These are phyloP conservation scores for Hemiprocne comata DNA, from an alignment of 2,113 vertebrate species.

Conservation along the genomic window DNA sequence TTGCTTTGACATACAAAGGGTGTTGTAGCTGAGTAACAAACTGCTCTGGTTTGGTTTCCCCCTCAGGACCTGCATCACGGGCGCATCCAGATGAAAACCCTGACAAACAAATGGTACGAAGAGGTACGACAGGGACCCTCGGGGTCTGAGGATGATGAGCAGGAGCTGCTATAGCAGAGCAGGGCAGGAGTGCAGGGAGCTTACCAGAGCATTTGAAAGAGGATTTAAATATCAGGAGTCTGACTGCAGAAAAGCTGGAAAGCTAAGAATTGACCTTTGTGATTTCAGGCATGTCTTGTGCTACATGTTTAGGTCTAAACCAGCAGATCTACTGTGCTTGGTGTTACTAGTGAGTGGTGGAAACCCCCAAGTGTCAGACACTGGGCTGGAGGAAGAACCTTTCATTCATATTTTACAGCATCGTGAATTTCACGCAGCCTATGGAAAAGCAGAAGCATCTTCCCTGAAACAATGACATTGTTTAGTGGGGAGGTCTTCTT, in stretches of 20 bases:
- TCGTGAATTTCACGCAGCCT: neutral
- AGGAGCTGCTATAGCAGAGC: constrained; percentile 84
- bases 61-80: constrained; percentile 91
- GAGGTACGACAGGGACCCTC: constrained; percentile 98
- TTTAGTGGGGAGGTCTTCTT: neutral
- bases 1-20: neutral
- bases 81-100: constrained; percentile 97
- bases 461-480: neutral
- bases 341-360: neutral
- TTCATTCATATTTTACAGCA: neutral
- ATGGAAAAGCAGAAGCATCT: neutral
- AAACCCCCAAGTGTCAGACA: fast-evolving
- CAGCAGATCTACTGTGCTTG: neutral
- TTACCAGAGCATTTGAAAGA: neutral
- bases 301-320: neutral
- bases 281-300: neutral
- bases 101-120: constrained; percentile 99
- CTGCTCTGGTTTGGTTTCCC: neutral
- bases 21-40: neutral
- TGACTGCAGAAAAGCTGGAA: neutral
- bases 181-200: neutral
- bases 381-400: neutral
- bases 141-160: constrained; percentile 94
- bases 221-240: neutral
- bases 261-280: neutral